Evolutionary conservation across 2,888 invertebrate species (phyloP).

Genomic region (Ormia ochracea): DNA sequence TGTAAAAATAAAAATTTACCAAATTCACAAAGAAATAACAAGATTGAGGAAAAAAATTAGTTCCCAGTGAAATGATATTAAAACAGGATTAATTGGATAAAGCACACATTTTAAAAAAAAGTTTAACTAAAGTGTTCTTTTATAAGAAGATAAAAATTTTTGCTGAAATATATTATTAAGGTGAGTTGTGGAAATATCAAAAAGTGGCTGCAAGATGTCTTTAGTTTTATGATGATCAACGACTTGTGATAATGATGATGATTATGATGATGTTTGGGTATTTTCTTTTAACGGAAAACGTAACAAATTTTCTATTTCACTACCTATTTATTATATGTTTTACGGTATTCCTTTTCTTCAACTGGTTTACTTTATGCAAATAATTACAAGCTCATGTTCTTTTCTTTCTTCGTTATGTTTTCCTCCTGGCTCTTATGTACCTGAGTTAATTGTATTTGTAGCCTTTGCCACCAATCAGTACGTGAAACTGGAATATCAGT

Average conservation of each 20-base stretch:
- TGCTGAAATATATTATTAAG: slow-evolving; percentile 2
- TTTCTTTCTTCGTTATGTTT: neutral
- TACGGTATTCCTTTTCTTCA: neutral
- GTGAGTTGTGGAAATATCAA: slow-evolving; percentile 23
- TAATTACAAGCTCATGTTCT: neutral
- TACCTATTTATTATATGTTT: neutral
- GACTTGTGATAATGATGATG: neutral
- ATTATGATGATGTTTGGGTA: neutral
- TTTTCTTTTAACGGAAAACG: slow-evolving; percentile 8
- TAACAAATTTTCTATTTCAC: slow-evolving; percentile 24
- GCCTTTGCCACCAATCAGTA: neutral
- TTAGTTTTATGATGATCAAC: neutral
- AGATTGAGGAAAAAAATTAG: neutral
- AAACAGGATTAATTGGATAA: no score
- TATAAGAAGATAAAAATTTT: neutral
- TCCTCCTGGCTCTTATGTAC: neutral
- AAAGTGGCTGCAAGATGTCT: neutral
- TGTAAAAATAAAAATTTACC: neutral
- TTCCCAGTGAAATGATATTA: neutral
- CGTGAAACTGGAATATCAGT: neutral
- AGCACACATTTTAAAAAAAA: neutral
- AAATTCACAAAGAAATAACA: neutral
- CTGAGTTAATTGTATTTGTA: slow-evolving; percentile 15
- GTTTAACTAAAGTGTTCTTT: neutral
- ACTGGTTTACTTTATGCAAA: neutral